phyloP scores from a whole-genome alignment of 2,888 invertebrate genomes.

The Nemoura dubitans region DNA sequence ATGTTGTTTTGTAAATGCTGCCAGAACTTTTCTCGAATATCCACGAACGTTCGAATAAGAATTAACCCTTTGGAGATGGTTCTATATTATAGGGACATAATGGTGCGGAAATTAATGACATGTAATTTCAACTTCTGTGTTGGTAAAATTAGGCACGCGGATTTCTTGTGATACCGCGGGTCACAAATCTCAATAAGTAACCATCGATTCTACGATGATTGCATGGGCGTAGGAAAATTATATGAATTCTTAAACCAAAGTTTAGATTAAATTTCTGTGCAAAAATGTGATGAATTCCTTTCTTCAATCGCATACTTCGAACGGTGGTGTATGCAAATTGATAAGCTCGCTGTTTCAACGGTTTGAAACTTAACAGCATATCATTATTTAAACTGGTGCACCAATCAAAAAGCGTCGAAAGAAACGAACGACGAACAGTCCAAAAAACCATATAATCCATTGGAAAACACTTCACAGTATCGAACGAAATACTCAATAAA shows the following conservation, averaged over 20 bases:
- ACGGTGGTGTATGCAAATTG: not conserved
- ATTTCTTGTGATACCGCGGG: not conserved
- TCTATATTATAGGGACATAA: not conserved
- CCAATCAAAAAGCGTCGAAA: not conserved
- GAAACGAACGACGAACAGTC: not conserved
- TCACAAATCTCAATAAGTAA: not conserved
- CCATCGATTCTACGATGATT: not conserved
- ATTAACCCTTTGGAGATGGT: not conserved
- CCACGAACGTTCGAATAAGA: not conserved
- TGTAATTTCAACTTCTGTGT: not conserved
- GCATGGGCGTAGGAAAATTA: not conserved
- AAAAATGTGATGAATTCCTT: not conserved
- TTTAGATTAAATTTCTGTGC: not conserved
- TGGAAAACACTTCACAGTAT: not conserved
- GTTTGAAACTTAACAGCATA: not conserved
- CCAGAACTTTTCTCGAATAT: not conserved
- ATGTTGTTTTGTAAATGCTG: not conserved
- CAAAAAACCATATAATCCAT: not conserved
- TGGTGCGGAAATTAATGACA: not conserved
- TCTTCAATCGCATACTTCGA: not conserved
- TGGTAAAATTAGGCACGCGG: not conserved
- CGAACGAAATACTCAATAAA: not conserved
- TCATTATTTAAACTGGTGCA: not conserved
- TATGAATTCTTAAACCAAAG: not conserved
- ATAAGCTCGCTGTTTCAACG: not conserved